phyloP scores from a whole-genome alignment of 2,888 invertebrate species.

The Octonoba sinensis region DNA sequence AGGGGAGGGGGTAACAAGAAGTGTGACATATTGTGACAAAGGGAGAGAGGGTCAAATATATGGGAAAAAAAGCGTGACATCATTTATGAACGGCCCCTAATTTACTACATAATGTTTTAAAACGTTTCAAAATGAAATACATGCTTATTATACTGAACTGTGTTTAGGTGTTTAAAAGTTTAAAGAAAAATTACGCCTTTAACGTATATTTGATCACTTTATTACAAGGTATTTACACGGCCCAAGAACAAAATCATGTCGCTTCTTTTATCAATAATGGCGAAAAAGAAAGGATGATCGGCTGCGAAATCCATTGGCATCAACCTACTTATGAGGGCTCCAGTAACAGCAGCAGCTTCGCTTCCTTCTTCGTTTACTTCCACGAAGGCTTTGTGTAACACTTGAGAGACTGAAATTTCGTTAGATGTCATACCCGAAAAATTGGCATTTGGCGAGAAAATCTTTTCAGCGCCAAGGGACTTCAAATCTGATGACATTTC shows the following conservation, averaged over 20 bases:
- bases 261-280: conserved; percentile 47
- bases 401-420: conserved; percentile 55
- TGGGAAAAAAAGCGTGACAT: too few relatives aligned
- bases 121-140: too few relatives aligned
- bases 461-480: conserved; percentile 29
- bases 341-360: conserved; percentile 62
- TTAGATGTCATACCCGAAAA: conserved; percentile 62
- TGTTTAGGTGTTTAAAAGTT: too few relatives aligned
- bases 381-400: conserved; percentile 65
- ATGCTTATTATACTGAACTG: too few relatives aligned
- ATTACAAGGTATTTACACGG: conserved; percentile 44
- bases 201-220: not conserved
- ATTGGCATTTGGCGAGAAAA: conserved; percentile 53
- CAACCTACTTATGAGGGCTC: conserved; percentile 25
- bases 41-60: too few relatives aligned
- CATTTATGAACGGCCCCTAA: too few relatives aligned
- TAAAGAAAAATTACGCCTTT: too few relatives aligned
- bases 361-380: conserved; percentile 66
- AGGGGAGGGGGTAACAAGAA: too few relatives aligned
- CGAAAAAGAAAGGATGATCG: conserved; percentile 62
- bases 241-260: conserved; percentile 58
- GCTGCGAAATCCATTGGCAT: conserved; percentile 26
- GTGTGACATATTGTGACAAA: too few relatives aligned
- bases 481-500: conserved; percentile 42
- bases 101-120: too few relatives aligned